These are phyloP conservation scores for Helarctos malayanus DNA, from an alignment of 2,797 vertebrate genomes.

Conservation along the genomic window DNA sequence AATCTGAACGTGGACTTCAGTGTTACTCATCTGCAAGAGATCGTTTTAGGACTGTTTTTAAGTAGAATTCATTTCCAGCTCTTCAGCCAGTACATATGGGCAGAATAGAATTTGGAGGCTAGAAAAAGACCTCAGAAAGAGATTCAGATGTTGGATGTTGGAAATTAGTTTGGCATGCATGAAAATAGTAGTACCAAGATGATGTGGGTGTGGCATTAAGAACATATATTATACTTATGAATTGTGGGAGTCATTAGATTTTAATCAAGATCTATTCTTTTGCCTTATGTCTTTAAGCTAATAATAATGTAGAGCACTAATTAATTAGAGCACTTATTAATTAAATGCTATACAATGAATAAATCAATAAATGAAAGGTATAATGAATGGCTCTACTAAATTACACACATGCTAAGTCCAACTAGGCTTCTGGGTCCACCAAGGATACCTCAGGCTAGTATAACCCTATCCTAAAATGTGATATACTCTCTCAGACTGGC, in stretches of 20 bases:
- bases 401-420: not conserved
- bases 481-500: not conserved
- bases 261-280: constrained; percentile 9
- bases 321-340: not conserved
- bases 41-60: not conserved
- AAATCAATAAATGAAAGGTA: not conserved
- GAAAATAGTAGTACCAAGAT: not conserved
- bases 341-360: not conserved
- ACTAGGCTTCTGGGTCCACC: not conserved
- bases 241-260: not conserved
- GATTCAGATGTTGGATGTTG: not conserved
- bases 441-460: not conserved
- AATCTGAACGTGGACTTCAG: not conserved
- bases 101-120: not conserved
- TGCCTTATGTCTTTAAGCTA: not conserved
- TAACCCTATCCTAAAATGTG: not conserved
- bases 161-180: not conserved
- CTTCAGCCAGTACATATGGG: not conserved
- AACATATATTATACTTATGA: not conserved
- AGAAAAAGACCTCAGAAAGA: not conserved
- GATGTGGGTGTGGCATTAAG: not conserved
- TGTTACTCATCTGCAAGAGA: not conserved
- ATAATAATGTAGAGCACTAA: not conserved
- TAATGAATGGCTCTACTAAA: not conserved
- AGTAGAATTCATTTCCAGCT: not conserved